These are phyloP conservation scores for Coregonus ussuriensis DNA, from an alignment of 2,797 vertebrate species.

Conservation along the genomic window DNA sequence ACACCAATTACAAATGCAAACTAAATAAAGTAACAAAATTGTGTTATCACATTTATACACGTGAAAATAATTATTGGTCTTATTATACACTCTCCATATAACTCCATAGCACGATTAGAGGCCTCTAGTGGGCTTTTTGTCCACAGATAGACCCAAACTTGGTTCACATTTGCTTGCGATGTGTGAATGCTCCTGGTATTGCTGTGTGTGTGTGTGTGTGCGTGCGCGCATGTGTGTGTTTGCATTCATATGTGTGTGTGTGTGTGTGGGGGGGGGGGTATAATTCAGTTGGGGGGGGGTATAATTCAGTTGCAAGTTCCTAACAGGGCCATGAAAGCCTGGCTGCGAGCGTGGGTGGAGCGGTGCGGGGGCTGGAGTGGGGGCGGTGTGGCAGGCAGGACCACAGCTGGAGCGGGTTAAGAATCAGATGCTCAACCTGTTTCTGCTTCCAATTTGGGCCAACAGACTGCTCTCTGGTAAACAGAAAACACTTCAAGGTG, in stretches of 20 bases:
- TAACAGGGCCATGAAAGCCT: constrained; percentile 29
- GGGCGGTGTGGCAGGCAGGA: constrained; percentile 20
- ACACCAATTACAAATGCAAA: too few species aligned
- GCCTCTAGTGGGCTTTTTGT: not conserved
- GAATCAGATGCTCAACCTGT: constrained; percentile 68
- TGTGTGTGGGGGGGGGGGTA: not conserved
- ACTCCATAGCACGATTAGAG: too few species aligned
- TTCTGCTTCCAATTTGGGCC: constrained; percentile 69
- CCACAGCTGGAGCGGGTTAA: constrained; percentile 70
- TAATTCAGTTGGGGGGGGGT: constrained; percentile 50
- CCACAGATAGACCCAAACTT: not conserved
- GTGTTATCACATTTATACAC: too few species aligned
- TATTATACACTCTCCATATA: too few species aligned
- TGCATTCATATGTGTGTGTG: not conserved
- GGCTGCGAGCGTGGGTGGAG: constrained; percentile 28
- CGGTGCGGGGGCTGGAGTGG: constrained; percentile 30
- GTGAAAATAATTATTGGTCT: too few species aligned
- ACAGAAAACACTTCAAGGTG: constrained; percentile 70
- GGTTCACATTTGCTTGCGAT: not conserved
- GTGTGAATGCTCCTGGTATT: not conserved
- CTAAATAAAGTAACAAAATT: too few species aligned
- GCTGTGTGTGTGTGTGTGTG: not conserved
- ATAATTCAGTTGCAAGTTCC: constrained; percentile 57
- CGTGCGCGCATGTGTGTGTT: not conserved
- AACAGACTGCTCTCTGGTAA: constrained; percentile 60